Conservation (phyloP, 2,797 vertebrate species). For the Squalus acanthias region DNA sequence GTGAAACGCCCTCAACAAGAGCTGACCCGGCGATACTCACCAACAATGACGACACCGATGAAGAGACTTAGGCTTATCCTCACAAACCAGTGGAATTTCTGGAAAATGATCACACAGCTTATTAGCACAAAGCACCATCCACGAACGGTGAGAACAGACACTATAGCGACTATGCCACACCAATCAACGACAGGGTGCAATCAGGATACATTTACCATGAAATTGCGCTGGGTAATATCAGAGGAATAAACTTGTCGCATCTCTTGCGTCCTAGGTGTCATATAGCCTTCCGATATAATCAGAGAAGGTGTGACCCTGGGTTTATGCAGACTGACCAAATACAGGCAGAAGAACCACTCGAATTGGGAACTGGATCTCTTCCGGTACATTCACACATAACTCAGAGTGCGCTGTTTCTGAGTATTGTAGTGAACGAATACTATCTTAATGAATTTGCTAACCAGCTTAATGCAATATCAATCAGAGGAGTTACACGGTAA, state of each 20-base stretch:
- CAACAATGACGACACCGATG: conserved; percentile 1
- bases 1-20: too few relatives aligned
- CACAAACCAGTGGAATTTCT: not conserved
- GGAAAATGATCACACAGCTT: not conserved
- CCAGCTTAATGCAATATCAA: not conserved
- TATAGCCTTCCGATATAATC: not conserved
- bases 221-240: not conserved
- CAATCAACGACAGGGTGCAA: not conserved
- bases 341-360: not conserved
- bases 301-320: not conserved
- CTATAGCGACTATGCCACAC: not conserved
- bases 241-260: not conserved
- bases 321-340: not conserved
- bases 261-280: not conserved
- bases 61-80: not conserved
- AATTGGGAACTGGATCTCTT: not conserved
- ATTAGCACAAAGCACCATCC: not conserved
- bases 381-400: not conserved
- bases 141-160: too few relatives aligned
- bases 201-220: not conserved
- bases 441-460: not conserved
- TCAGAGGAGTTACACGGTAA: not conserved
- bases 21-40: not conserved
- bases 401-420: not conserved
- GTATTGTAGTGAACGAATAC: not conserved